Evolutionary conservation across 2,797 vertebrate genomes (phyloP), one percentile per base, ranked within the genome.

Genomic region (Gallinago nigripennis): DNA sequence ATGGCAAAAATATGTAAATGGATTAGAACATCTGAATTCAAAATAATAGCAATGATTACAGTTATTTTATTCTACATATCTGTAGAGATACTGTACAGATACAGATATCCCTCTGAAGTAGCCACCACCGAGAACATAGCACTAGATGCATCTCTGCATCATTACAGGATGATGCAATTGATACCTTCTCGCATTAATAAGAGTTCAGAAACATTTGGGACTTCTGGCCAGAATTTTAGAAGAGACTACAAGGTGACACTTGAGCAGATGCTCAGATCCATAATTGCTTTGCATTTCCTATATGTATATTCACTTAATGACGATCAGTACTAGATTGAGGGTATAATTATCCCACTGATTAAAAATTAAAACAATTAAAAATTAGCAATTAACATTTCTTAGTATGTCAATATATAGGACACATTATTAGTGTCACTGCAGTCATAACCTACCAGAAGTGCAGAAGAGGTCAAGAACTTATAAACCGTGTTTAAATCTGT

Each of bases 311-410:
- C 24, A 57, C 19, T 80, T 60, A 84, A 93, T 48, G 66, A 70
- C 70, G 19, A 92, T 82, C 25, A 79, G 8, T 57, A 75, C n/a
- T 84, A 57, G 39, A 25, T 25, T 84, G 61, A 87, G 45, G 17
- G 72, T 53, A 15, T 41, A 64, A 56, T 91, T 68, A 86, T 95
- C 79, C 65, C 43, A 69, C 48, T 56, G 63, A 91, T 75, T 91
- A 68, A 75, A 95, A 94, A 82, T 8, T 60, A 69, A 66, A 79
- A 60, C 11, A 60, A 37, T 64, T 80, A 61, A 76, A 76, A 80
- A 76, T 48, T 48, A 69, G 50, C 45, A 73, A 65, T 54, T 43
- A 66, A 31, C n/a, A 16, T 66, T 91, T 85, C 61, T 30, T 60
- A 61, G 10, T 37, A 64, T 35, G 43, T 25, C 48, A 69, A 28